Evolutionary conservation across 2,888 invertebrate genomes (phyloP).

Genomic region (Cheilosia pagana): DNA sequence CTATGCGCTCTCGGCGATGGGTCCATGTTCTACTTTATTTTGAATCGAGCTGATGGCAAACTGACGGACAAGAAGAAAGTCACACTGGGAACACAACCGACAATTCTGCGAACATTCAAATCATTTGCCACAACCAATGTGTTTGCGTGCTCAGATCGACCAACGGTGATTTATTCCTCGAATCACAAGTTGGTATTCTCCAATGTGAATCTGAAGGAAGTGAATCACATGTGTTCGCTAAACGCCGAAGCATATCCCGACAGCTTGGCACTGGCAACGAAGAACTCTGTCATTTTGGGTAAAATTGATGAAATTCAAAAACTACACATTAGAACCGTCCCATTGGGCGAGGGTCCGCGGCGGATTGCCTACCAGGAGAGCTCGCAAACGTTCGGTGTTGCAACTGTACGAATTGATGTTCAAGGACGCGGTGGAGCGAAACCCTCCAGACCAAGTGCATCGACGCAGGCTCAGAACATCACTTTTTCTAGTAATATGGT

Average conservation of each 20-base stretch:
- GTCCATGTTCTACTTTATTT: constrained; percentile 97
- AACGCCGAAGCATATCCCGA: constrained; percentile 98
- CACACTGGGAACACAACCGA: constrained; percentile 98
- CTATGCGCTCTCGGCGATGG: constrained; percentile 98
- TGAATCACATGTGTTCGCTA: constrained; percentile 98
- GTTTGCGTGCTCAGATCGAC: constrained; percentile 99
- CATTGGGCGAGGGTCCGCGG: constrained; percentile 96
- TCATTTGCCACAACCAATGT: constrained; percentile 97
- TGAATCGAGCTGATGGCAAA: constrained; percentile 90
- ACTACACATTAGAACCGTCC: constrained; percentile 97
- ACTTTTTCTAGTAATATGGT: constrained; percentile 86
- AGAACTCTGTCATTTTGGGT: constrained; percentile 90
- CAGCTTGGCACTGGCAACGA: constrained; percentile 85
- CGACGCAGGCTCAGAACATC: constrained; percentile 89
- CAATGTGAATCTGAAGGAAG: constrained; percentile 97
- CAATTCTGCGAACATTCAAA: constrained; percentile 94
- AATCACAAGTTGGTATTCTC: constrained; percentile 99
- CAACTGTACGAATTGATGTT: constrained; percentile 95
- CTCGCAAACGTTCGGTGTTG: constrained; percentile 96
- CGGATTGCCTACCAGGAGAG: constrained; percentile 97
- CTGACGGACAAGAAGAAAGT: constrained; percentile 96
- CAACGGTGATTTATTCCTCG: constrained; percentile 99
- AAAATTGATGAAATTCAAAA: constrained; percentile 99
- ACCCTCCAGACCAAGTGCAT: constrained; percentile 89
- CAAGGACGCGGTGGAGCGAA: constrained; percentile 90